Evolutionary conservation across 2,888 invertebrate species (phyloP).

Genomic region (Epirrita christyi): DNA sequence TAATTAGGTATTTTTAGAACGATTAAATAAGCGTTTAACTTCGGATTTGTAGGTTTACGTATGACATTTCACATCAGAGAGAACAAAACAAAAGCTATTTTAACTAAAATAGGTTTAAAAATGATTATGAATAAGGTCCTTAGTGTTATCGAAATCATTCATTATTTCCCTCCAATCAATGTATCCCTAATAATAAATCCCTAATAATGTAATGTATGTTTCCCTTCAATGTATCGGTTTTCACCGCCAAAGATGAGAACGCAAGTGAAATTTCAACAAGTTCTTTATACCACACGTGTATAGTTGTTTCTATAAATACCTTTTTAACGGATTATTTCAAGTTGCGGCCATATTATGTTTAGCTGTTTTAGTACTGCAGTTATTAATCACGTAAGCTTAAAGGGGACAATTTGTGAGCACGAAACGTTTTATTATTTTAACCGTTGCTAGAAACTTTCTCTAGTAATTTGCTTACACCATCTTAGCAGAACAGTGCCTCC

Average conservation of each 20-base stretch:
- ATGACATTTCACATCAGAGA: too few relatives aligned
- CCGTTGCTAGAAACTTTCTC: conserved; percentile 27
- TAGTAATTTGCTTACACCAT: conserved; percentile 31
- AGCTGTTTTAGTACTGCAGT: conserved; percentile 10
- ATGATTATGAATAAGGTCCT: too few relatives aligned
- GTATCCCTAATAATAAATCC: too few relatives aligned
- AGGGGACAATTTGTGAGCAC: conserved; percentile 12
- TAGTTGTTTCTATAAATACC: too few relatives aligned
- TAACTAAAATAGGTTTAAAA: too few relatives aligned
- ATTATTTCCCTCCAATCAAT: background rate
- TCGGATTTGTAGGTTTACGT: too few relatives aligned
- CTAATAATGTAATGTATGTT: too few relatives aligned
- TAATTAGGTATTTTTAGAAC: conserved; percentile 42
- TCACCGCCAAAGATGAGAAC: too few relatives aligned
- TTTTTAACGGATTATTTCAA: background rate
- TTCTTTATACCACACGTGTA: too few relatives aligned
- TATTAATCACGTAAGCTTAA: conserved; percentile 18
- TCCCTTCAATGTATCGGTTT: too few relatives aligned
- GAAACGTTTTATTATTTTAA: conserved; percentile 25
- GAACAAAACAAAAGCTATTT: too few relatives aligned
- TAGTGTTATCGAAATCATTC: background rate
- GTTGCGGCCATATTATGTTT: background rate
- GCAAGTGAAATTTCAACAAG: too few relatives aligned
- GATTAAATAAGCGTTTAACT: background rate
- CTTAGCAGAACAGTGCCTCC: conserved; percentile 15